A percentile compares a stretch with the other conserved stretches of the same genome.
Conservation (phyloP, 2,113 vertebrate genomes). For the Pelusios castaneus region DNA sequence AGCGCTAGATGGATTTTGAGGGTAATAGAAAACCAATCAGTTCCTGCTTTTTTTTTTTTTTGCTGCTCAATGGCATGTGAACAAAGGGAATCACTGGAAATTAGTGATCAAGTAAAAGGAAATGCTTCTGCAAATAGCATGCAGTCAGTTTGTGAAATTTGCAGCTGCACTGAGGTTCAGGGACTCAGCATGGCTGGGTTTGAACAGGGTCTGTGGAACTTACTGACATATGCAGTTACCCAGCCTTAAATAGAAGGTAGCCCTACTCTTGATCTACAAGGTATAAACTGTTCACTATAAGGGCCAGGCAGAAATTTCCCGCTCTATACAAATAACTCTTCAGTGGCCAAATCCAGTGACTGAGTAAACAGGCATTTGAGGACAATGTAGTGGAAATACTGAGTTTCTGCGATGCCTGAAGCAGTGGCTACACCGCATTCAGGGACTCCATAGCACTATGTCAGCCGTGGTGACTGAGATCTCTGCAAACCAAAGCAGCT, state of each 20-base stretch:
- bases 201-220: not conserved
- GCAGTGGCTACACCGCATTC: not conserved
- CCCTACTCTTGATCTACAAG: not conserved
- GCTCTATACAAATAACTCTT: fast-evolving
- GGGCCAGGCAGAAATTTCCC: not conserved
- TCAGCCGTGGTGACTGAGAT: fast-evolving
- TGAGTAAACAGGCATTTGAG: fast-evolving
- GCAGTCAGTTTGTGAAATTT: not conserved
- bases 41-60: not conserved
- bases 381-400: not conserved
- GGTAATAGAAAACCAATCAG: not conserved
- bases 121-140: fast-evolving
- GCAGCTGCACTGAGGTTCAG: not conserved
- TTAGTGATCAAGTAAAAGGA: not conserved
- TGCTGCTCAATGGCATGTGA: not conserved
- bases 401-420: fast-evolving
- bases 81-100: not conserved
- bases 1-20: fast-evolving
- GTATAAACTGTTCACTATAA: not conserved
- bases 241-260: not conserved
- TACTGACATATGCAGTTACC: not conserved
- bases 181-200: not conserved
- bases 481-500: fast-evolving
- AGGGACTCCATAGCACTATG: fast-evolving
- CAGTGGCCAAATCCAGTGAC: too few relatives aligned